These are phyloP conservation scores for Agrochola macilenta DNA, from an alignment of 2,888 invertebrate species.

Conservation along the genomic window DNA sequence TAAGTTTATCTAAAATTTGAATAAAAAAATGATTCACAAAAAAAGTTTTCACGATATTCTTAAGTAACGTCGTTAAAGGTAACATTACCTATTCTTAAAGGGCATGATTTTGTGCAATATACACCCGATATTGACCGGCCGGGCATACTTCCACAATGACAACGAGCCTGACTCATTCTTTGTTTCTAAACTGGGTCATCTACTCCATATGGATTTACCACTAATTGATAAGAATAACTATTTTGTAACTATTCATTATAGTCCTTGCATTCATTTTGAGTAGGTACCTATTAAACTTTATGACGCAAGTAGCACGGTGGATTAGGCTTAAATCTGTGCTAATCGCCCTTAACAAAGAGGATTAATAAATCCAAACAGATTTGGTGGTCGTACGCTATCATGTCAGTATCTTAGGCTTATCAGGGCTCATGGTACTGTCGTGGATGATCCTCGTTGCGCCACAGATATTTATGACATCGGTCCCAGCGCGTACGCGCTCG, in stretches of 20 bases:
- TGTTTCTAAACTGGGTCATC: slow-evolving; percentile 84
- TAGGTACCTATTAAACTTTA: slow-evolving; percentile 26
- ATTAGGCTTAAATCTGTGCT: slow-evolving; percentile 57
- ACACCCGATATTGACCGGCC: slow-evolving; percentile 44
- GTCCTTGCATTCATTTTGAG: slow-evolving; percentile 55
- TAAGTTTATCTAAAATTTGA: slow-evolving; percentile 1
- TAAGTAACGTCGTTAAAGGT: not conserved
- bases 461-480: slow-evolving; percentile 84
- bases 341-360: slow-evolving; percentile 62
- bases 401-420: slow-evolving; percentile 76
- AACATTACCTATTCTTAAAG: slow-evolving; percentile 16
- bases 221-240: slow-evolving; percentile 75
- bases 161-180: slow-evolving; percentile 84
- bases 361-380: slow-evolving; percentile 77
- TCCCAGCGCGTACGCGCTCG: slow-evolving; percentile 72
- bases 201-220: slow-evolving; percentile 78
- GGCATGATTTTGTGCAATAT: slow-evolving; percentile 40
- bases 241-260: slow-evolving; percentile 63
- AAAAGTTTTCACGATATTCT: not conserved
- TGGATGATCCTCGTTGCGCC: slow-evolving; percentile 85
- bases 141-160: slow-evolving; percentile 79
- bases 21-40: too few relatives aligned
- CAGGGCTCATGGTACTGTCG: slow-evolving; percentile 77
- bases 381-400: slow-evolving; percentile 70
- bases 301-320: slow-evolving; percentile 51